phyloP scores from a whole-genome alignment of 2,888 invertebrate genomes.

The Mesoligia furuncula region DNA sequence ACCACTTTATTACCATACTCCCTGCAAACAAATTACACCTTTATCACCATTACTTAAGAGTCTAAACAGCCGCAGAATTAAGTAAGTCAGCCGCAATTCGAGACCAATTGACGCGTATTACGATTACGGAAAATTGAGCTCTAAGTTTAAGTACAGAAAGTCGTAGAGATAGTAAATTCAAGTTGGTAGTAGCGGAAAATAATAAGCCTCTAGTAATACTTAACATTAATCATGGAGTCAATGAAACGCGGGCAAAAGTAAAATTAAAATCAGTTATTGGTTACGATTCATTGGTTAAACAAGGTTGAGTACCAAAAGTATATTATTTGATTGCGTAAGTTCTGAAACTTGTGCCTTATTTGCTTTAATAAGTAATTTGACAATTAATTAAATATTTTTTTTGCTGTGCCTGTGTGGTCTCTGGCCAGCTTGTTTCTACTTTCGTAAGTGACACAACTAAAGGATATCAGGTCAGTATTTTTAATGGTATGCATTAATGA shows the following conservation, averaged over 20 bases:
- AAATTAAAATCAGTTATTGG: slow-evolving; percentile 56
- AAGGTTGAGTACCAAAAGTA: slow-evolving; percentile 46
- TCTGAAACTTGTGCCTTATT: slow-evolving; percentile 44
- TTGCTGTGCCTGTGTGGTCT: slow-evolving; percentile 55
- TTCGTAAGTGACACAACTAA: slow-evolving; percentile 5
- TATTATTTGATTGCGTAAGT: slow-evolving; percentile 49
- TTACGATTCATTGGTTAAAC: slow-evolving; percentile 46
- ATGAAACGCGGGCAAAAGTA: slow-evolving; percentile 50
- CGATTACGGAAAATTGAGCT: slow-evolving; percentile 46
- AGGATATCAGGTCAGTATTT: slow-evolving; percentile 10
- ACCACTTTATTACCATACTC: slow-evolving; percentile 35
- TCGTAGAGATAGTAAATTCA: background rate
- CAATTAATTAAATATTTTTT: slow-evolving; percentile 46
- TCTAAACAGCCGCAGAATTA: slow-evolving; percentile 31
- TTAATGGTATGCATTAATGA: slow-evolving; percentile 5
- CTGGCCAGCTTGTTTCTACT: background rate
- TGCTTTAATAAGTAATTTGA: slow-evolving; percentile 44
- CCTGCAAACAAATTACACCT: slow-evolving; percentile 64
- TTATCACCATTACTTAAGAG: slow-evolving; percentile 55
- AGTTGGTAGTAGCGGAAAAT: slow-evolving; percentile 40
- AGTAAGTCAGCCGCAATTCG: slow-evolving; percentile 22
- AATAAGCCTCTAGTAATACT: slow-evolving; percentile 43
- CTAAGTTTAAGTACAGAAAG: slow-evolving; percentile 15
- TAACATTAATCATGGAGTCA: slow-evolving; percentile 53
- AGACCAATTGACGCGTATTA: slow-evolving; percentile 13